A percentile compares a stretch with the other conserved stretches of the same genome.
phyloP scores from a whole-genome alignment of 1,140 invertebrate species.

The Drosophila subobscura region DNA sequence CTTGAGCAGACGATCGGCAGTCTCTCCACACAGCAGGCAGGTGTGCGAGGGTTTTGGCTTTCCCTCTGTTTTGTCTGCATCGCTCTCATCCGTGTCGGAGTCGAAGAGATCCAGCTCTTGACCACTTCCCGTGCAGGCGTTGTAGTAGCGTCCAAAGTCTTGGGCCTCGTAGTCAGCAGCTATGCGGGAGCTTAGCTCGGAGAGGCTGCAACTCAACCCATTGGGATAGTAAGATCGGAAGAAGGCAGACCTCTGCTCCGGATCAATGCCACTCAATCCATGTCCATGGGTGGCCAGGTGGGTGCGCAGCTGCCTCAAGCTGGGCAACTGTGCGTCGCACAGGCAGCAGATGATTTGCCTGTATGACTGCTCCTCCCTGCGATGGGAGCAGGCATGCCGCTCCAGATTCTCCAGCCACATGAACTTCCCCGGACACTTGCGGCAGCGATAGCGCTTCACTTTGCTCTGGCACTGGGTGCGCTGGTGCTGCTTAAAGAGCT shows the following conservation, averaged over 20 bases:
- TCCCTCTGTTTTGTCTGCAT: constrained; percentile 2
- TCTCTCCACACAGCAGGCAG: constrained; percentile 52
- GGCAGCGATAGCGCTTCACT: constrained; percentile 52
- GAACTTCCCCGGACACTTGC: constrained; percentile 71
- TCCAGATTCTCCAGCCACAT: constrained; percentile 71
- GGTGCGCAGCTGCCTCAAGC: constrained; percentile 41
- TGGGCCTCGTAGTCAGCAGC: constrained; percentile 54
- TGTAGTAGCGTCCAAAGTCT: constrained; percentile 67
- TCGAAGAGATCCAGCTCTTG: constrained; percentile 70
- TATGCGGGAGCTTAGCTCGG: constrained; percentile 51
- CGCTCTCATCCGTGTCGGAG: constrained; percentile 52
- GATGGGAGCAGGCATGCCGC: constrained; percentile 54
- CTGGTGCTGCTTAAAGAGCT: constrained; percentile 54
- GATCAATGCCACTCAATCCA: constrained; percentile 50
- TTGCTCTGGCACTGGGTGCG: constrained; percentile 59
- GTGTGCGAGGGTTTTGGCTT: constrained; percentile 14
- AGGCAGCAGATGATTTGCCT: constrained; percentile 54
- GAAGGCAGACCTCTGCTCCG: constrained; percentile 30
- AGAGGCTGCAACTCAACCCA: constrained; percentile 30
- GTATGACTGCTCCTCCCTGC: not conserved
- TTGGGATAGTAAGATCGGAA: constrained; percentile 51
- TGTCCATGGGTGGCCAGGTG: constrained; percentile 57
- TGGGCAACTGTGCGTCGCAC: constrained; percentile 41
- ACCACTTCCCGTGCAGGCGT: constrained; percentile 58
- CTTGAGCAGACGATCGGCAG: constrained; percentile 14